Evolutionary conservation across 2,797 vertebrate species (phyloP), one percentile per base, ranked within the genome.

Genomic region (Ispidina lecontei): DNA sequence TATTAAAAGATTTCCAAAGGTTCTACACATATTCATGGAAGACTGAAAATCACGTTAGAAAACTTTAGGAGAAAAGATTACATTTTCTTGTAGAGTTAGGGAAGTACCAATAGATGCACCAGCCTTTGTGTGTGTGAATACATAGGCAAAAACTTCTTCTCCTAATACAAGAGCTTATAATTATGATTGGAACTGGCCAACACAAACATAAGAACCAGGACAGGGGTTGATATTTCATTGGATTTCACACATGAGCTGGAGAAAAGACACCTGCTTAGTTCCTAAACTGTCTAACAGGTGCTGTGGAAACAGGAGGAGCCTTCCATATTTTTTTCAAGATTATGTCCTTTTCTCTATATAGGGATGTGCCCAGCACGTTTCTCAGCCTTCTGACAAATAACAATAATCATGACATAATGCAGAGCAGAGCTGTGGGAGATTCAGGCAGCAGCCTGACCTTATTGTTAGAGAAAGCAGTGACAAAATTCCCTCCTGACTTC

Each of bases 321-420:
- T 75, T 80, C 51, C 39, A 35, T 64, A 33, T 44, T 75, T 93
- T 87, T 87, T 81, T 55, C 47, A 62, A 62, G 35, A 63, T 86
- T 60, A 47, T 44, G 17, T 39, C 35, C 46, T 89, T 80, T 83
- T 80, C 64, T 94, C 83, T 86, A 1, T 35, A 23, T 13, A 19
- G 31, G 73, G 70, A 81, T 16, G 17, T 52, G 33, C 25, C 63
- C 63, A 69, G 35, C 15, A 59, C 28, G 67, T 72, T 95, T 84
- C 73, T 90, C 67, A 84, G 39, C 18, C 67, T 71, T 91, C 84
- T 89, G 84, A 81, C 70, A 89, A 93, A 78, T 37, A 78, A 80
- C 51, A 75, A 80, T 54, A 87, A 60, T 88, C 69, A 78, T 31
- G 71, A 65, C 35, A 62, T 74, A 51, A 54, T 11, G 9, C 64